Base-by-base conservation (phyloP, 35 echinoderm and acorn worm genomes). In the Hemicentrotus pulcherrimus region DNA sequence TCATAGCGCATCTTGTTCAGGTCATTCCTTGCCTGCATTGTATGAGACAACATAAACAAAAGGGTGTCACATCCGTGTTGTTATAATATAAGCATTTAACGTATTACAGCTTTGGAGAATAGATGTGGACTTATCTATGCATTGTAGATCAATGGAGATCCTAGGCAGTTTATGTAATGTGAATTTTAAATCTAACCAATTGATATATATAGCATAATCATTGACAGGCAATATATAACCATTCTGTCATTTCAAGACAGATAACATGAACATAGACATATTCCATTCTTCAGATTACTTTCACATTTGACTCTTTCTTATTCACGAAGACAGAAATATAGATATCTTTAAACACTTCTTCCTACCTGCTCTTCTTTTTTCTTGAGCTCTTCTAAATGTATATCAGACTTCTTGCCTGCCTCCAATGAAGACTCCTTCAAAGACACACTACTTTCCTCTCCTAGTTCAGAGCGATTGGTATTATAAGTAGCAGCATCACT, bases 1-100 rank as follows among this genome's bases (percentile, higher is more conserved):
- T 95, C 65, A 47, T 61, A 32, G 58, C 96, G 92, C 96, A 96
- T 98, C 92, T 95, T 94, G 9, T 98, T 95, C 46, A 98, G 71
- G 55, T 98, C 92, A 58, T 71, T 45, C 86, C 97, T 96, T 13
- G 96, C 97, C 65, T 91, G 86, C 28, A 91, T 15, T 4, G 24
- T 16, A 90, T 47, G 19, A 45, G 88, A 45, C 2, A 90, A 90
- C 19, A 10, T 28, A 90, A 30, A 41, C 30, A 90, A 47, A 47
- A n/a, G 4, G 19, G 19, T 5, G 0, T 3, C 2, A 55, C 10
- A 78, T 78, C 24, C 16, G 12, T 59, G 52, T 71, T 52, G 94
- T 95, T 86, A 94, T 97, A 45, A 92, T 85, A 78, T 24, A 14
- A 24, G 16, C 24, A 28, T 78, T 24, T 78, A 78, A 78, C 19